Evolutionary conservation across 2,797 vertebrate genomes (phyloP).

Genomic region (Discoglossus pictus): DNA sequence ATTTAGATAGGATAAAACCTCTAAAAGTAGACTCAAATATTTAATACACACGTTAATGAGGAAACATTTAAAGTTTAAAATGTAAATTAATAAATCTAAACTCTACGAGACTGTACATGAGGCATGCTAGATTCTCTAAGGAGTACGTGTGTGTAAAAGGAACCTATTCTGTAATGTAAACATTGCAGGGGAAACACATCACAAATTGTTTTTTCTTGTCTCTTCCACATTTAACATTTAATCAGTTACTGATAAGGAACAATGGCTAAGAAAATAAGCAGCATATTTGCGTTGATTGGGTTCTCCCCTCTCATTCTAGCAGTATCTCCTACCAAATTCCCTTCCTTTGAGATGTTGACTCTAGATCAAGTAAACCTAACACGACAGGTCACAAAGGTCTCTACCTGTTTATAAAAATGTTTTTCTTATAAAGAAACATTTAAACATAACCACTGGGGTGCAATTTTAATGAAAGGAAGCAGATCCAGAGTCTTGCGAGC

Average conservation of each 20-base stretch:
- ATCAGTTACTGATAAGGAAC: slow-evolving; percentile 51
- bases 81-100: too few species aligned
- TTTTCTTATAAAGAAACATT: slow-evolving; percentile 44
- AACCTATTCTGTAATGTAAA: slow-evolving; percentile 31
- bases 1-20: too few species aligned
- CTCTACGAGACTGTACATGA: too few species aligned
- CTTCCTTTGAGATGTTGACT: slow-evolving; percentile 49
- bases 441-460: slow-evolving; percentile 32
- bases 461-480: slow-evolving; percentile 50
- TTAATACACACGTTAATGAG: too few species aligned
- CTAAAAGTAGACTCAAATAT: too few species aligned
- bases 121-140: too few species aligned
- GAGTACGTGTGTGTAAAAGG: not conserved
- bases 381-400: slow-evolving; percentile 51
- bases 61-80: too few species aligned
- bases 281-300: slow-evolving; percentile 48
- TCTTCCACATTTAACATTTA: slow-evolving; percentile 48
- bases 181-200: slow-evolving; percentile 36
- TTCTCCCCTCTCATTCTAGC: slow-evolving; percentile 32
- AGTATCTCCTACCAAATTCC: slow-evolving; percentile 42
- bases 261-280: slow-evolving; percentile 47
- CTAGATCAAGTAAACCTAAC: slow-evolving; percentile 50
- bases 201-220: slow-evolving; percentile 34
- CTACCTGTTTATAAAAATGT: slow-evolving; percentile 52
- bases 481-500: slow-evolving; percentile 6